phyloP scores from a whole-genome alignment of 1,140 invertebrate genomes.

The Aporrectodea caliginosa region DNA sequence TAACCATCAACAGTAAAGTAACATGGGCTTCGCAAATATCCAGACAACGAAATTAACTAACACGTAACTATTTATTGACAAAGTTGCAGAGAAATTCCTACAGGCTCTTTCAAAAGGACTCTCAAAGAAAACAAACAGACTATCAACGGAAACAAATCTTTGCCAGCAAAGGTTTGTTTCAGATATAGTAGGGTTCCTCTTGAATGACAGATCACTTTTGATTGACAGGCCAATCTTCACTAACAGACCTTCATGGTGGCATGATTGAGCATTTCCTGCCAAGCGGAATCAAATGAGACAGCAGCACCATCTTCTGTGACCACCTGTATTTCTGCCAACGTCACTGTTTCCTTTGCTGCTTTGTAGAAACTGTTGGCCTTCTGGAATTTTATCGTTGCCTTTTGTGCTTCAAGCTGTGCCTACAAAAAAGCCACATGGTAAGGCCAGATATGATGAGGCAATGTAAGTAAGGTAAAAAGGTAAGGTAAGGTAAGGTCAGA shows the following conservation, averaged over 20 bases:
- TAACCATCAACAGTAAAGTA: no score
- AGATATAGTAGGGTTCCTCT: no score
- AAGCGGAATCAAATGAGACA: conserved; percentile 81
- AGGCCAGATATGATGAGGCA: conserved; percentile 11
- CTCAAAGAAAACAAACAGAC: no score
- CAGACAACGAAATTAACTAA: no score
- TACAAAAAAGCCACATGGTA: conserved; percentile 34
- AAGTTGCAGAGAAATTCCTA: no score
- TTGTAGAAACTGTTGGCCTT: conserved; percentile 70
- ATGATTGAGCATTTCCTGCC: conserved; percentile 98
- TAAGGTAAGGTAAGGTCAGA: not conserved
- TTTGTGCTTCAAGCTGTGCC: conserved; percentile 77
- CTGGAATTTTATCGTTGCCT: conserved; percentile 85
- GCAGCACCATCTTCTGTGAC: conserved; percentile 71
- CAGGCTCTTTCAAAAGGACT: no score
- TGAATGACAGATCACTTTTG: no score
- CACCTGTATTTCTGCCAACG: conserved; percentile 82
- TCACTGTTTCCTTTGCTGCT: conserved; percentile 92
- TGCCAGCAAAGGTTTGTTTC: no score
- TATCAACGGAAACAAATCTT: no score
- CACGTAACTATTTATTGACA: no score
- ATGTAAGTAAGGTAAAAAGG: not conserved
- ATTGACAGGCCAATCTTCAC: not conserved
- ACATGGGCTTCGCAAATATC: no score
- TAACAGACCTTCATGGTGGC: conserved; percentile 76